These are phyloP conservation scores for Acanthopagrus latus DNA, from an alignment of 2,797 vertebrate species.

Conservation along the genomic window DNA sequence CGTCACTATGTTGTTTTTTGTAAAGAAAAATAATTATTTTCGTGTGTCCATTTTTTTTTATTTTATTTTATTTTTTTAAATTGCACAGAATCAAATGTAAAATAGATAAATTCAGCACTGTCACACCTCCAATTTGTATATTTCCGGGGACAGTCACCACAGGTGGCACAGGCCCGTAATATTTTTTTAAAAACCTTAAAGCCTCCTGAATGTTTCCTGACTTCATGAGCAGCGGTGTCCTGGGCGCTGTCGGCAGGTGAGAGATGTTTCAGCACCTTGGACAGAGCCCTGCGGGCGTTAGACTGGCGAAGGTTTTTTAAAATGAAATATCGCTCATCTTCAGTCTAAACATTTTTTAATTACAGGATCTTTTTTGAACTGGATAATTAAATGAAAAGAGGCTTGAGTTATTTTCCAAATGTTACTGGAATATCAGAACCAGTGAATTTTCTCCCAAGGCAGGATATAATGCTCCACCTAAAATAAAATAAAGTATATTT, in stretches of 20 bases:
- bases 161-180: not conserved
- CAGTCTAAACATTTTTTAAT: not conserved
- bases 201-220: not conserved
- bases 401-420: not conserved
- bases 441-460: not conserved
- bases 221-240: too few species aligned
- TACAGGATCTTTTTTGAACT: not conserved
- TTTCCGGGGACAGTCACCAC: not conserved
- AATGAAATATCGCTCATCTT: not conserved
- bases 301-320: not conserved
- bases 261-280: slow-evolving; percentile 61
- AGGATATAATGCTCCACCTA: not conserved
- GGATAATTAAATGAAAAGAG: not conserved
- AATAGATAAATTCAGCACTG: not conserved
- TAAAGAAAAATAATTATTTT: not conserved
- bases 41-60: slow-evolving; percentile 1
- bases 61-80: not conserved
- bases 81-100: not conserved
- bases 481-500: not conserved
- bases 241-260: not conserved
- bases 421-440: not conserved
- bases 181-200: not conserved
- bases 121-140: not conserved
- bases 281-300: slow-evolving; percentile 26
- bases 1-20: not conserved